Conservation (phyloP, 2,797 vertebrate species). For the Trematomus bernacchii region DNA sequence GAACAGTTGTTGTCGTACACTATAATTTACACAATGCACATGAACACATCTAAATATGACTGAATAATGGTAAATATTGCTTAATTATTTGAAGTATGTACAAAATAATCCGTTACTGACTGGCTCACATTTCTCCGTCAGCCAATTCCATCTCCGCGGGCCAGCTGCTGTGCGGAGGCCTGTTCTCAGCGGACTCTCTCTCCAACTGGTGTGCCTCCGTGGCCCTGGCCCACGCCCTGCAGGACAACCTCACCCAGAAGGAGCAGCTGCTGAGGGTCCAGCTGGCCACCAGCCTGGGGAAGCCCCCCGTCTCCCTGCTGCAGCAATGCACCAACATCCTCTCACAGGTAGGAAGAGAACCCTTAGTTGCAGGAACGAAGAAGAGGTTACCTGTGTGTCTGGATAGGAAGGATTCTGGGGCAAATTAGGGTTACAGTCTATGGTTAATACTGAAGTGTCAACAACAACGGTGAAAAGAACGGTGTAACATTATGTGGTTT, state of each 20-base stretch:
- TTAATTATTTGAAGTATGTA: not conserved
- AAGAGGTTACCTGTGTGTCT: conserved; percentile 1
- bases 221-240: conserved; percentile 94
- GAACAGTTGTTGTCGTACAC: too few species aligned
- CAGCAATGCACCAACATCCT: conserved; percentile 99
- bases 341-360: conserved; percentile 89
- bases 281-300: conserved; percentile 96
- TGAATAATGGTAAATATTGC: not conserved
- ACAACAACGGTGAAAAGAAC: conserved; percentile 68
- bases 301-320: conserved; percentile 95
- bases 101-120: not conserved
- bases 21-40: not conserved
- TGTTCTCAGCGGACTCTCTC: conserved; percentile 96
- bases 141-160: conserved; percentile 96
- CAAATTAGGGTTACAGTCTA: not conserved
- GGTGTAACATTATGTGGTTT: conserved; percentile 92
- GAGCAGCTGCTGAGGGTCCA: conserved; percentile 97
- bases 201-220: conserved; percentile 99
- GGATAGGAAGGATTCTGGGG: not conserved
- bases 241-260: conserved; percentile 96
- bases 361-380: not conserved
- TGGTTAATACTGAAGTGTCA: conserved; percentile 26
- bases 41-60: not conserved
- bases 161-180: conserved; percentile 95
- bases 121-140: conserved; percentile 40